A percentile compares a stretch with the other conserved stretches of the same genome.
phyloP scores from a whole-genome alignment of 2,888 invertebrate genomes.

The Lottia gigantea region DNA sequence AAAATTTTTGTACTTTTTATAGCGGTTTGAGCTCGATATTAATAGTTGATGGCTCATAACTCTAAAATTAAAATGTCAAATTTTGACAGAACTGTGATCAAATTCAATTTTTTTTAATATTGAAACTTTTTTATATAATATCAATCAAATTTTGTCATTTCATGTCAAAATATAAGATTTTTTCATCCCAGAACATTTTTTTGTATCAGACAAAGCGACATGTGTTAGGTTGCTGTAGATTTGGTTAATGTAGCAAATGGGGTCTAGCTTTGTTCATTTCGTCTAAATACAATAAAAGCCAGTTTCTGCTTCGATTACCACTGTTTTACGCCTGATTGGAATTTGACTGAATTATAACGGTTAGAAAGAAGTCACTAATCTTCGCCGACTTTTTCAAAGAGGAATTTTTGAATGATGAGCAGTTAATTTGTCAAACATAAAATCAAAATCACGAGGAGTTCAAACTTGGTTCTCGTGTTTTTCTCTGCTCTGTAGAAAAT shows the following conservation, averaged over 20 bases:
- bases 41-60: too few species aligned
- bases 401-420: neutral
- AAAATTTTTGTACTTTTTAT: too few species aligned
- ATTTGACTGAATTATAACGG: neutral
- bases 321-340: neutral
- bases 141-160: too few species aligned
- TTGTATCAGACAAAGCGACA: neutral
- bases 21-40: too few species aligned
- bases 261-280: neutral
- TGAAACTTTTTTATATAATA: too few species aligned
- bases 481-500: neutral
- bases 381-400: neutral
- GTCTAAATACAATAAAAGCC: neutral
- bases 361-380: constrained; percentile 1
- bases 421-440: constrained; percentile 8
- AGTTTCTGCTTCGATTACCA: constrained; percentile 3
- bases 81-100: too few species aligned
- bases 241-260: constrained; percentile 2
- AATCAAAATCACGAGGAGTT: neutral
- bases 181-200: too few species aligned
- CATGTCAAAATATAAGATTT: too few species aligned
- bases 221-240: neutral
- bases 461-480: neutral
- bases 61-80: too few species aligned
- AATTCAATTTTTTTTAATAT: too few species aligned